Evolutionary conservation across 2,797 vertebrate genomes (phyloP).

Genomic region (Nasua narica): DNA sequence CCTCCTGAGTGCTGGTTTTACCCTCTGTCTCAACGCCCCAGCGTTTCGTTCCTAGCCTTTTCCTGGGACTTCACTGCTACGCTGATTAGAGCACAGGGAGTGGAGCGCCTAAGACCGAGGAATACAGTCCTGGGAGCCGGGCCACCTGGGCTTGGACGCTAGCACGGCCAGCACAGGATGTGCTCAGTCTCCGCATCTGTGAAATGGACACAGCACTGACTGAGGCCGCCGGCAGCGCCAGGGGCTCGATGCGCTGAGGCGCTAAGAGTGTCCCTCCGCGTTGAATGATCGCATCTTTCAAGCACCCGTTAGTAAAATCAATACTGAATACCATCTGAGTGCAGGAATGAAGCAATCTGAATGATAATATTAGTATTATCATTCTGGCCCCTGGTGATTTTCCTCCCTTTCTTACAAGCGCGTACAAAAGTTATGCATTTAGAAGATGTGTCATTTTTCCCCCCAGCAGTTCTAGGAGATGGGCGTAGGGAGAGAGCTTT

Average conservation of each 20-base stretch:
- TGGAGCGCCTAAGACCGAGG: accelerated
- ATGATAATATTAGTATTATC: neutral
- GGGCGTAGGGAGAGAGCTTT: neutral
- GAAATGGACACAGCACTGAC: neutral
- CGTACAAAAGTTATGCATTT: neutral
- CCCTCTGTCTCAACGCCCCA: neutral
- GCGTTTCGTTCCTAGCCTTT: too few relatives aligned
- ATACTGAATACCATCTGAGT: accelerated
- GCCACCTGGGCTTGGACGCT: neutral
- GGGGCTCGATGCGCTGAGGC: accelerated
- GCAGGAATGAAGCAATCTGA: neutral
- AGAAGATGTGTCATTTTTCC: neutral
- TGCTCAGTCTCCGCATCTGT: neutral
- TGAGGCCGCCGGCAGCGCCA: too few relatives aligned
- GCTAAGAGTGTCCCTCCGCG: accelerated
- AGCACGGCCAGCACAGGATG: accelerated
- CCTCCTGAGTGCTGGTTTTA: neutral
- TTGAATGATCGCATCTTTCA: accelerated
- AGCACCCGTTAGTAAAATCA: neutral
- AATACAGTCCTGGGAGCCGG: too few relatives aligned
- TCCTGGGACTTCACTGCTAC: neutral
- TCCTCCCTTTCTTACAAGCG: neutral
- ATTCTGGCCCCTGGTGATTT: neutral
- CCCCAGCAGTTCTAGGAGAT: neutral
- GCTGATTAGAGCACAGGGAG: neutral